These are phyloP conservation scores for Tauraco erythrolophus DNA, from an alignment of 2,113 vertebrate genomes.

Conservation along the genomic window DNA sequence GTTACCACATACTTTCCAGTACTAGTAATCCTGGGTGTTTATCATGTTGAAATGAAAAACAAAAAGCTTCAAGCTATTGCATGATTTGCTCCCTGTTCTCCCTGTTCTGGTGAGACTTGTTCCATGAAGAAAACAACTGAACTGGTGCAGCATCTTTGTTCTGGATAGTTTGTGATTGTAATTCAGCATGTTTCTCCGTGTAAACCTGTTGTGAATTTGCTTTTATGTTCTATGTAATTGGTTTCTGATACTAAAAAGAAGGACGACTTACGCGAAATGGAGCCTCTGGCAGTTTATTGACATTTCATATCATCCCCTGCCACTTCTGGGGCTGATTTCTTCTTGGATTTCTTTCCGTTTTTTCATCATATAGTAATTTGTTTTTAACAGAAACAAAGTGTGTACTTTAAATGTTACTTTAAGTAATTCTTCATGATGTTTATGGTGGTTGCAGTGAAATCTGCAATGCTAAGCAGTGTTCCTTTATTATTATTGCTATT, in stretches of 20 bases:
- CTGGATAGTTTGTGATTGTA: slow-evolving; percentile 84
- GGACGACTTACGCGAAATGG: slow-evolving; percentile 66
- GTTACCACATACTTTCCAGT: slow-evolving; percentile 78
- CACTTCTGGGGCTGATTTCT: slow-evolving; percentile 50
- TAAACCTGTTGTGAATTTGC: slow-evolving; percentile 82
- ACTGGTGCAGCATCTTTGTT: slow-evolving; percentile 80
- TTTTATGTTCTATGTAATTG: slow-evolving; percentile 81
- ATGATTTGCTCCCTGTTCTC: slow-evolving; percentile 88
- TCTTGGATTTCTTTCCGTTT: slow-evolving; percentile 71
- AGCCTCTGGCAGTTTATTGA: slow-evolving; percentile 77
- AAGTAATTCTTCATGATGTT: slow-evolving; percentile 79
- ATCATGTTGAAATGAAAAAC: slow-evolving; percentile 76
- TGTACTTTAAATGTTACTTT: slow-evolving; percentile 79
- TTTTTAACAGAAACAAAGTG: slow-evolving; percentile 77
- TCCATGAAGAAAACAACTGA: slow-evolving; percentile 76
- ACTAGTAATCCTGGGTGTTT: slow-evolving; percentile 81
- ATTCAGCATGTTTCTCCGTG: slow-evolving; percentile 89
- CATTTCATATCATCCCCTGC: slow-evolving; percentile 65
- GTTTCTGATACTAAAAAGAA: slow-evolving; percentile 77
- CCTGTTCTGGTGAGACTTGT: slow-evolving; percentile 86
- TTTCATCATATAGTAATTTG: slow-evolving; percentile 68
- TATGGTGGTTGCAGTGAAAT: slow-evolving; percentile 80
- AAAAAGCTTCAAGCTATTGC: slow-evolving; percentile 81
- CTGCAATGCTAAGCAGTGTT: slow-evolving; percentile 81
- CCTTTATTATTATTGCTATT: slow-evolving; percentile 78